phyloP scores from a whole-genome alignment of 2,888 invertebrate species.

The Oeneis ivallda region DNA sequence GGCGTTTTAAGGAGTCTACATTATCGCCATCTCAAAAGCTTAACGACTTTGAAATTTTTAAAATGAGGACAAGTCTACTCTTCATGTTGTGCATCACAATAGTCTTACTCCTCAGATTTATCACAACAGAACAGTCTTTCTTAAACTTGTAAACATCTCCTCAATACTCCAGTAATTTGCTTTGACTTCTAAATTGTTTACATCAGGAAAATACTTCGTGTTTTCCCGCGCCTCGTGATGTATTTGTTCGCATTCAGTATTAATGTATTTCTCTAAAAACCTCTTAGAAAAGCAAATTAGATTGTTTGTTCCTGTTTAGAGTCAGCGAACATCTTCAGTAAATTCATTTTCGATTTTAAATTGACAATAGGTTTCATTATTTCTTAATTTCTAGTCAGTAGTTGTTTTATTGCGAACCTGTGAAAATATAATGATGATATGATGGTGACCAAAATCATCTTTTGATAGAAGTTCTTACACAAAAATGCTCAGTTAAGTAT shows the following conservation, averaged over 20 bases:
- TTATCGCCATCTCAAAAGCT: neutral
- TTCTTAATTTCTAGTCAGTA: neutral
- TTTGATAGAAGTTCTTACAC: too few species aligned
- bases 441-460: too few species aligned
- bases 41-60: neutral
- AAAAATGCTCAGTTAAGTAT: too few species aligned
- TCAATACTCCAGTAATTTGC: conserved; percentile 76
- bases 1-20: conserved; percentile 22
- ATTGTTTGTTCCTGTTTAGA: conserved; percentile 18
- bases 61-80: neutral
- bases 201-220: conserved; percentile 21
- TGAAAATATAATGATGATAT: neutral
- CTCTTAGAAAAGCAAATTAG: conserved; percentile 21
- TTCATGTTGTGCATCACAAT: conserved; percentile 53
- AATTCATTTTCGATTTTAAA: conserved; percentile 5
- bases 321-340: conserved; percentile 10
- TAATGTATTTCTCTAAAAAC: conserved; percentile 25
- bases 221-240: conserved; percentile 24
- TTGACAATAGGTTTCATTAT: neutral
- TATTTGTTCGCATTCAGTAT: conserved; percentile 24
- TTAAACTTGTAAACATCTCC: conserved; percentile 76
- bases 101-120: conserved; percentile 75
- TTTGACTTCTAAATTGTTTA: conserved; percentile 51
- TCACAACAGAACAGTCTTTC: conserved; percentile 73
- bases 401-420: neutral